Evolutionary conservation across 2,888 invertebrate species (phyloP).

Genomic region (Tanypteryx hageni): DNA sequence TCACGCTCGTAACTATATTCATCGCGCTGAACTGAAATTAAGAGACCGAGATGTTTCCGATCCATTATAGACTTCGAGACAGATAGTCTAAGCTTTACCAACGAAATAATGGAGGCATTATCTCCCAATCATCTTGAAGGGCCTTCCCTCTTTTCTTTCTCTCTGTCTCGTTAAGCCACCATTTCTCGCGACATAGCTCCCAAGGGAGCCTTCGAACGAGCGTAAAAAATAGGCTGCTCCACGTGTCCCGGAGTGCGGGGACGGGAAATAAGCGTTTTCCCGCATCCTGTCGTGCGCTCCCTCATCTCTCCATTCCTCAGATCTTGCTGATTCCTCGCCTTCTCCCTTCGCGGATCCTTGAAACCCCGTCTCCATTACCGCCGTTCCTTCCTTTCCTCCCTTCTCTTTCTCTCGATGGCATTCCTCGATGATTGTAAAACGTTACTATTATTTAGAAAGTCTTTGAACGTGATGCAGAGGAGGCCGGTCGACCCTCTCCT

Average conservation of each 20-base stretch:
- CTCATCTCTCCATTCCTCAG: neutral
- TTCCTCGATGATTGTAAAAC: too few species aligned
- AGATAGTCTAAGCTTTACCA: neutral
- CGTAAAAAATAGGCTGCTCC: too few species aligned
- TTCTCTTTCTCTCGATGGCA: too few species aligned
- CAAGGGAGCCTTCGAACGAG: too few species aligned
- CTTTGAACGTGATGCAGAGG: too few species aligned
- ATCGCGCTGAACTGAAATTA: neutral
- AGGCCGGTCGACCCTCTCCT: too few species aligned
- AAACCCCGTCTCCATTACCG: too few species aligned
- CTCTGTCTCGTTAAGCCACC: neutral
- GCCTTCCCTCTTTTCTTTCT: neutral
- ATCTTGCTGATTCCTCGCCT: neutral
- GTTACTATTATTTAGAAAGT: too few species aligned
- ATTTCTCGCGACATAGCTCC: too few species aligned
- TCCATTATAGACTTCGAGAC: neutral
- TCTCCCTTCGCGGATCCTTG: too few species aligned
- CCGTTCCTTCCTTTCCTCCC: too few species aligned
- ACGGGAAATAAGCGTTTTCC: constrained; percentile 20
- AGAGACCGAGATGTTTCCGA: neutral
- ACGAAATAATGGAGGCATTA: neutral
- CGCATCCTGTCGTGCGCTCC: constrained; percentile 7
- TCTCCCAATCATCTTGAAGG: constrained; percentile 11
- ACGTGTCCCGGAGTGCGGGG: neutral
- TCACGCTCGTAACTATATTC: neutral